Conservation (phyloP, 2,888 invertebrate genomes). For the Encarsia formosa region DNA sequence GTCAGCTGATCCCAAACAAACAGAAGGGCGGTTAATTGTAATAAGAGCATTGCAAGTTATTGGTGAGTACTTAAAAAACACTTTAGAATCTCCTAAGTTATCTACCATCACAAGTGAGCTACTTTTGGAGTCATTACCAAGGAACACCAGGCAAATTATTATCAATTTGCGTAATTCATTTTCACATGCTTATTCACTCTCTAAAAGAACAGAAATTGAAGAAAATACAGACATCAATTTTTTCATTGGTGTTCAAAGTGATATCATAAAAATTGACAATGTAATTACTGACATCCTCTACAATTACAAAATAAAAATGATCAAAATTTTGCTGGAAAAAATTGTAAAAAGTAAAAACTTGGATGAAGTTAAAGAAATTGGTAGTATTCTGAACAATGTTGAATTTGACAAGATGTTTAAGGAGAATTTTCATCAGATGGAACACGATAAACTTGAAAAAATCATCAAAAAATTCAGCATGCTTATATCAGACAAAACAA, state of each 20-base stretch:
- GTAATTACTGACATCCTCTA: conserved; percentile 22
- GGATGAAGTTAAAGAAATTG: conserved; percentile 6
- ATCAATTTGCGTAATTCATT: conserved; percentile 24
- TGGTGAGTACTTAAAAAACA: conserved; percentile 34
- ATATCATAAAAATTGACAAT: conserved; percentile 19
- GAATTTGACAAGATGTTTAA: conserved; percentile 3
- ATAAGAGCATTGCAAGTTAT: conserved; percentile 30
- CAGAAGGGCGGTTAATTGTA: conserved; percentile 29
- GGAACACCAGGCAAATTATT: conserved; percentile 19
- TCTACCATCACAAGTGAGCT: conserved; percentile 23
- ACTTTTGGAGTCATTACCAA: conserved; percentile 22
- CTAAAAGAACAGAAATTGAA: conserved; percentile 25
- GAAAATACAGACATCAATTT: conserved; percentile 23
- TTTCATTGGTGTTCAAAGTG: conserved; percentile 16
- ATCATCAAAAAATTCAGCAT: conserved; percentile 14
- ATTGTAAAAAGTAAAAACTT: conserved; percentile 1
- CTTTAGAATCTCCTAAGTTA: conserved; percentile 33
- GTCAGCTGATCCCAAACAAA: conserved; percentile 16
- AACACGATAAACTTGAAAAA: conserved; percentile 7
- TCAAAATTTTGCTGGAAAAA: conserved; percentile 12
- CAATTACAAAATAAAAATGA: conserved; percentile 20
- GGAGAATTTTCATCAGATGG: background rate
- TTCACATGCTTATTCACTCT: conserved; percentile 26
- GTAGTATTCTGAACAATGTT: conserved; percentile 1
- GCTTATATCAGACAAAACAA: conserved; percentile 16